Conservation (phyloP, 2,113 vertebrate species). For the Melospiza georgiana region DNA sequence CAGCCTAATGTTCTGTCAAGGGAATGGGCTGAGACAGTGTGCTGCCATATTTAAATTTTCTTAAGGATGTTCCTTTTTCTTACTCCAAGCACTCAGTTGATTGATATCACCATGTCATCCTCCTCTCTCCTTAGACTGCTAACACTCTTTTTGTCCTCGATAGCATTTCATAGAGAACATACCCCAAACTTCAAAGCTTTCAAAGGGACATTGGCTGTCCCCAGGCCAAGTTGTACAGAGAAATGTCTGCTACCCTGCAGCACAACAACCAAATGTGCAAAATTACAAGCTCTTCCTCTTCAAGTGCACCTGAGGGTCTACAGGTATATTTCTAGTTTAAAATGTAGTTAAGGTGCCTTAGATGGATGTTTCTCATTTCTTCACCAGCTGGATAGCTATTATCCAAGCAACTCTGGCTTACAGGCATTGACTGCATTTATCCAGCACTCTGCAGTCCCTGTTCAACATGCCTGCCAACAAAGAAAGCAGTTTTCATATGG, state of each 20-base stretch:
- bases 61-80: neutral
- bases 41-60: neutral
- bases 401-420: neutral
- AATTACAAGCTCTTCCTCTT: neutral
- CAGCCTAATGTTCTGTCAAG: neutral
- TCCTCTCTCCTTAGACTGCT: neutral
- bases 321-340: constrained; percentile 7
- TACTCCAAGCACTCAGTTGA: neutral
- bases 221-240: neutral
- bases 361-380: constrained; percentile 11
- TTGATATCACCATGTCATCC: neutral
- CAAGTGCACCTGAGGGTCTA: neutral
- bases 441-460: neutral
- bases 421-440: neutral
- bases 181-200: neutral
- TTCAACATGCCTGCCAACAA: neutral
- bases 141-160: neutral
- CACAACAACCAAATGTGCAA: neutral
- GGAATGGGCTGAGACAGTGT: neutral
- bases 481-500: neutral
- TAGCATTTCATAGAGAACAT: neutral
- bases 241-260: neutral
- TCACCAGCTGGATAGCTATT: neutral
- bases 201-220: neutral
- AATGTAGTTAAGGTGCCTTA: neutral